Percentiles rank a stretch among this genome's conserved stretches.
These are phyloP conservation scores for Ormyrus pomaceus DNA, from an alignment of 2,888 invertebrate genomes.

Conservation along the genomic window DNA sequence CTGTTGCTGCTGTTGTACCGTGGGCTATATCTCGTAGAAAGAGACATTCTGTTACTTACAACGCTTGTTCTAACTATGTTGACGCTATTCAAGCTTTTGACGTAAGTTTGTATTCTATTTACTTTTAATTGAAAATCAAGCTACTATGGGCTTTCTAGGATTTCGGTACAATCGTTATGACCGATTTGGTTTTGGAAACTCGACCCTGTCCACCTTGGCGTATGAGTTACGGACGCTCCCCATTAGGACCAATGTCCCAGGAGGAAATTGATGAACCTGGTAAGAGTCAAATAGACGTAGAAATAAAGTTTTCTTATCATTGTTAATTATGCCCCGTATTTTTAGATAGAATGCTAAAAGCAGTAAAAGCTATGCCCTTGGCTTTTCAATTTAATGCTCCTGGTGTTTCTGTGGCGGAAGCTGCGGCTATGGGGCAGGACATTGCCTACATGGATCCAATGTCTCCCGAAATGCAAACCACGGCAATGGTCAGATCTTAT, in stretches of 20 bases:
- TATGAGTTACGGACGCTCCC: constrained; percentile 57
- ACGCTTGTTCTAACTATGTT: constrained; percentile 68
- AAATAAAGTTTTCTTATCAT: background rate
- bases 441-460: constrained; percentile 67
- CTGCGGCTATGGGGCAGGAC: constrained; percentile 63
- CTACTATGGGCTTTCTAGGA: constrained; percentile 74
- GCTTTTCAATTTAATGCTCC: constrained; percentile 65
- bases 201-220: constrained; percentile 75
- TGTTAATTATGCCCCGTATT: constrained; percentile 4
- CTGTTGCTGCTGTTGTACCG: constrained; percentile 53
- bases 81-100: constrained; percentile 75
- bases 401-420: constrained; percentile 56
- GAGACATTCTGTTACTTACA: constrained; percentile 61
- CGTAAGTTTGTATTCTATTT: constrained; percentile 61
- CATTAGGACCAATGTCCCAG: constrained; percentile 58
- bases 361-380: constrained; percentile 67
- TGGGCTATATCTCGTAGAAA: constrained; percentile 55
- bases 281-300: constrained; percentile 46
- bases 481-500: constrained; percentile 73
- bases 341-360: constrained; percentile 65
- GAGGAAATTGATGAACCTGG: constrained; percentile 64
- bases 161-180: constrained; percentile 77
- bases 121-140: constrained; percentile 47
- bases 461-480: constrained; percentile 60
- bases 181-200: constrained; percentile 77